phyloP scores from a whole-genome alignment of 2,888 invertebrate species.

The Macaria notata region DNA sequence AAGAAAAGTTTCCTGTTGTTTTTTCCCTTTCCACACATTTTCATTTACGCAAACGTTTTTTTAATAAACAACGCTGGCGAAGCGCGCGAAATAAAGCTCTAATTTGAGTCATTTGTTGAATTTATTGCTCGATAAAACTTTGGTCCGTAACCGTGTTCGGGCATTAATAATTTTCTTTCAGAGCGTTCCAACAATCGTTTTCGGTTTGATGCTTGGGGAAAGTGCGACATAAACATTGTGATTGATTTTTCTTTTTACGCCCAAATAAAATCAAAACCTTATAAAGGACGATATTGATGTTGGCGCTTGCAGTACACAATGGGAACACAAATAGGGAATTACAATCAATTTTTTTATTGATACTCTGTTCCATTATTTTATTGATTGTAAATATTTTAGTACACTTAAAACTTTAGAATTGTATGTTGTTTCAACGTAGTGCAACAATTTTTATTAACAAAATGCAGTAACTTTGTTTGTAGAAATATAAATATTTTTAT shows the following conservation, averaged over 20 bases:
- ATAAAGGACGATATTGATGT: slow-evolving; percentile 5
- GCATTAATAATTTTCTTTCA: slow-evolving; percentile 32
- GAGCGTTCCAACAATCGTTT: slow-evolving; percentile 26
- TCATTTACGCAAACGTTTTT: slow-evolving; percentile 41
- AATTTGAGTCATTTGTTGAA: slow-evolving; percentile 44
- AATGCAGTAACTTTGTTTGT: too few relatives aligned
- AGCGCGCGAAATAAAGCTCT: slow-evolving; percentile 37
- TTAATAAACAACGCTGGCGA: slow-evolving; percentile 44
- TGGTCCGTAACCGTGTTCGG: slow-evolving; percentile 27
- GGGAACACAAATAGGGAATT: too few relatives aligned
- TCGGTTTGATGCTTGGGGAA: slow-evolving; percentile 24
- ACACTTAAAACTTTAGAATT: too few relatives aligned
- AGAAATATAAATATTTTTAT: too few relatives aligned
- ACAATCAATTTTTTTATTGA: too few relatives aligned
- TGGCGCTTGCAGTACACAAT: too few relatives aligned
- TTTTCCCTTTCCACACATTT: slow-evolving; percentile 35
- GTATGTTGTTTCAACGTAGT: too few relatives aligned
- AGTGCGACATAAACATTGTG: slow-evolving; percentile 18
- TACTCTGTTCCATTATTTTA: too few relatives aligned
- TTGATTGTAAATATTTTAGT: too few relatives aligned
- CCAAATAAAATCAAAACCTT: slow-evolving; percentile 5
- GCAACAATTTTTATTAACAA: too few relatives aligned
- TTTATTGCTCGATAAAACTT: slow-evolving; percentile 36
- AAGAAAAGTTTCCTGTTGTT: slow-evolving; percentile 48
- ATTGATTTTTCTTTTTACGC: slow-evolving; percentile 10